phyloP scores from a whole-genome alignment of 2,888 invertebrate genomes.

The Elmis aenea region DNA sequence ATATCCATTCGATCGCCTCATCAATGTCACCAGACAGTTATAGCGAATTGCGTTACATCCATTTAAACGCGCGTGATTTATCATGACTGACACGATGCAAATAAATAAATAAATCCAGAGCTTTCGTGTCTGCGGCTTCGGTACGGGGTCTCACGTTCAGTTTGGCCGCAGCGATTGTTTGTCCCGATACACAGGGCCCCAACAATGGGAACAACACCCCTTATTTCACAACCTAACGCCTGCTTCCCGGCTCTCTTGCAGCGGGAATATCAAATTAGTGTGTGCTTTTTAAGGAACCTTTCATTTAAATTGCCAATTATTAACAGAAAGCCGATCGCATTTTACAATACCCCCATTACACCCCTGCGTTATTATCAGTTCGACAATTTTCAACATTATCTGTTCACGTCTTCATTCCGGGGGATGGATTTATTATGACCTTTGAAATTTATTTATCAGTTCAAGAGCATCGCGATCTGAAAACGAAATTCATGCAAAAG shows the following conservation, averaged over 20 bases:
- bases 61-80: slow-evolving; percentile 9
- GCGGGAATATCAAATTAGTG: slow-evolving; percentile 11
- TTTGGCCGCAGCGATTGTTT: slow-evolving; percentile 17
- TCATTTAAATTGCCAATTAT: slow-evolving; percentile 24
- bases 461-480: no score
- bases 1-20: no score
- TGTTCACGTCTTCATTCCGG: no score
- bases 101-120: slow-evolving; percentile 16
- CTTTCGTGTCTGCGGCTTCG: slow-evolving; percentile 14
- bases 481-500: no score
- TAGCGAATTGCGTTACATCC: slow-evolving; percentile 10
- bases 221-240: slow-evolving; percentile 21
- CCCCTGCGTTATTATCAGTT: no score
- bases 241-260: slow-evolving; percentile 13
- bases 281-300: slow-evolving; percentile 19
- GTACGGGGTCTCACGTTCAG: slow-evolving; percentile 17
- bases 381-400: no score
- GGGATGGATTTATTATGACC: no score
- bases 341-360: no score
- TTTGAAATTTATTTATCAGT: no score
- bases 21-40: slow-evolving; percentile 10
- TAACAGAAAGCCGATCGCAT: no score
- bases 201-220: slow-evolving; percentile 20
- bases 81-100: slow-evolving; percentile 11
- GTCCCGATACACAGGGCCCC: slow-evolving; percentile 15